phyloP scores from a whole-genome alignment of 2,888 invertebrate genomes.

The Troides oblongomaculatus region DNA sequence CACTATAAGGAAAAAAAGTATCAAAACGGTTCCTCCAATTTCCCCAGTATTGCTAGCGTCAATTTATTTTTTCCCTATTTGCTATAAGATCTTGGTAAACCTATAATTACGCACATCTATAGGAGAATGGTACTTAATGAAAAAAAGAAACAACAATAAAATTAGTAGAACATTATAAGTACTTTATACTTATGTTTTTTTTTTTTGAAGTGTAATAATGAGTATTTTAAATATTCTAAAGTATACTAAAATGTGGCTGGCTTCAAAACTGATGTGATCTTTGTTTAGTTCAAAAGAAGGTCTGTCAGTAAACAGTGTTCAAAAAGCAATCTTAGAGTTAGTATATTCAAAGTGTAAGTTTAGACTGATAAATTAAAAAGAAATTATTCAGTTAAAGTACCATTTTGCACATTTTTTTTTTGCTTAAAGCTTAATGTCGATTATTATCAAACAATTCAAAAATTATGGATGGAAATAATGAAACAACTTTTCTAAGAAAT shows the following conservation, averaged over 20 bases:
- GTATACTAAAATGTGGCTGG: background rate
- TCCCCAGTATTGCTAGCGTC: no score
- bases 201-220: no score
- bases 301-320: background rate
- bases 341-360: background rate
- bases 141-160: no score
- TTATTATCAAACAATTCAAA: background rate
- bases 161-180: no score
- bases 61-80: no score
- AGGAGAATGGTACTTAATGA: no score
- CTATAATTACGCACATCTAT: no score
- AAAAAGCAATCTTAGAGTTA: background rate
- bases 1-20: no score
- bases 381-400: background rate
- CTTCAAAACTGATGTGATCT: background rate
- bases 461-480: slow-evolving; percentile 31
- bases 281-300: background rate
- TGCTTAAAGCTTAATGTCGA: background rate
- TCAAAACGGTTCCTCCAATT: no score
- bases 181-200: no score
- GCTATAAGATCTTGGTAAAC: no score
- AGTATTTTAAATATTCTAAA: no score
- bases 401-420: background rate
- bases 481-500: slow-evolving; percentile 45
- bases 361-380: background rate